A percentile compares a stretch with the other conserved stretches of the same genome.
phyloP scores from a whole-genome alignment of 2,113 vertebrate genomes.

The Orycteropus afer region DNA sequence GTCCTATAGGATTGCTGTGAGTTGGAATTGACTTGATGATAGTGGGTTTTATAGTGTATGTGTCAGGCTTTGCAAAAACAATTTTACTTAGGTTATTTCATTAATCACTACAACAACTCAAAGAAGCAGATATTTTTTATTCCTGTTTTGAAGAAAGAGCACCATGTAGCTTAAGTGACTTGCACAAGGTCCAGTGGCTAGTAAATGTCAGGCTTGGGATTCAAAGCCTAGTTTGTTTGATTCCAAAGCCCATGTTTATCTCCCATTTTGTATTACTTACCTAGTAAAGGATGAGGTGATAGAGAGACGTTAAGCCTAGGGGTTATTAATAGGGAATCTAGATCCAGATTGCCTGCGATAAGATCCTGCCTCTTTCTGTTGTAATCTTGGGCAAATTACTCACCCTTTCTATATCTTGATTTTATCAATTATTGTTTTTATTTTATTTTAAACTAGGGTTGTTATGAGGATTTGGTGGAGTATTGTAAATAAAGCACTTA shows the following conservation, averaged over 20 bases:
- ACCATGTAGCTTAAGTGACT: neutral
- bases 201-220: slow-evolving; percentile 39
- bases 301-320: slow-evolving; percentile 19
- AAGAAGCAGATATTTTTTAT: slow-evolving; percentile 43
- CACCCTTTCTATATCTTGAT: neutral
- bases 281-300: neutral
- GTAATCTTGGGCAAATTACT: slow-evolving; percentile 21
- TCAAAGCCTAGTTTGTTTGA: slow-evolving; percentile 34
- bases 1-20: neutral
- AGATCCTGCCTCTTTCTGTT: slow-evolving; percentile 24
- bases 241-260: neutral
- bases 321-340: slow-evolving; percentile 38
- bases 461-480: slow-evolving; percentile 9
- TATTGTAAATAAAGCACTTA: neutral
- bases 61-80: slow-evolving; percentile 42
- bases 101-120: slow-evolving; percentile 28
- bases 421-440: too few species aligned
- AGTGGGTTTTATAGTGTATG: neutral
- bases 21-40: neutral
- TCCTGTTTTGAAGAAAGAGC: slow-evolving; percentile 14
- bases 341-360: neutral
- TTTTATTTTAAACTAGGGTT: slow-evolving; percentile 26
- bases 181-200: neutral
- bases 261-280: slow-evolving; percentile 15
- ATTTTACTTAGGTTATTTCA: slow-evolving; percentile 43